Evolutionary conservation across 2,888 invertebrate species (phyloP).

Genomic region (Coenonympha glycerion): DNA sequence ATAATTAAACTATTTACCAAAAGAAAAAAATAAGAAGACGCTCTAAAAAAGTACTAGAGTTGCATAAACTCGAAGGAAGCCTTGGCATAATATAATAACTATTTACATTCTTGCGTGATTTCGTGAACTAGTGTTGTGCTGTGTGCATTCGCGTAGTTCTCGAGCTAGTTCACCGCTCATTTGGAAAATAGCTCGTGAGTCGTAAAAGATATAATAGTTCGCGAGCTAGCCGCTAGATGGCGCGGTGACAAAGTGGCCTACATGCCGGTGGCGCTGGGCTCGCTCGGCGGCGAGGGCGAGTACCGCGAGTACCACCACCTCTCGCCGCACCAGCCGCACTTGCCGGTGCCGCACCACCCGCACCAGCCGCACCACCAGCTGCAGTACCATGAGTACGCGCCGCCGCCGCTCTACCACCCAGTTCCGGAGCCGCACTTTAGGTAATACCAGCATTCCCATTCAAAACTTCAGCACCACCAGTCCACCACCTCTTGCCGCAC

Average conservation of each 20-base stretch:
- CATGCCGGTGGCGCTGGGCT: conserved; percentile 79
- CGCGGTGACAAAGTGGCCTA: conserved; percentile 80
- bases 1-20: background rate
- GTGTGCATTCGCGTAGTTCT: background rate
- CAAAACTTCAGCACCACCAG: conserved; percentile 63
- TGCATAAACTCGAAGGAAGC: background rate
- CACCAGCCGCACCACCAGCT: conserved; percentile 46
- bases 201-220: conserved; percentile 1
- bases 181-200: background rate
- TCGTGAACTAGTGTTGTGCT: background rate
- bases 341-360: too few species aligned
- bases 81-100: background rate
- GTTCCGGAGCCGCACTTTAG: conserved; percentile 67
- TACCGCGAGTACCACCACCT: conserved; percentile 69
- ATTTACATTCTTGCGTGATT: background rate
- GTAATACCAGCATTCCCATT: conserved; percentile 37
- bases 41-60: conserved; percentile 13
- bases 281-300: conserved; percentile 79
- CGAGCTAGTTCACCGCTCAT: background rate
- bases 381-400: conserved; percentile 76
- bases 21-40: conserved; percentile 8
- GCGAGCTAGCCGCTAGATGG: conserved; percentile 52
- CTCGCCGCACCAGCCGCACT: conserved; percentile 72
- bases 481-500: conserved; percentile 69
- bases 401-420: conserved; percentile 71